Evolutionary conservation across 30 jellyfish, hydroid and myxozoan species (phyloP).

Genomic region (Hydractinia symbiolongicarpus): DNA sequence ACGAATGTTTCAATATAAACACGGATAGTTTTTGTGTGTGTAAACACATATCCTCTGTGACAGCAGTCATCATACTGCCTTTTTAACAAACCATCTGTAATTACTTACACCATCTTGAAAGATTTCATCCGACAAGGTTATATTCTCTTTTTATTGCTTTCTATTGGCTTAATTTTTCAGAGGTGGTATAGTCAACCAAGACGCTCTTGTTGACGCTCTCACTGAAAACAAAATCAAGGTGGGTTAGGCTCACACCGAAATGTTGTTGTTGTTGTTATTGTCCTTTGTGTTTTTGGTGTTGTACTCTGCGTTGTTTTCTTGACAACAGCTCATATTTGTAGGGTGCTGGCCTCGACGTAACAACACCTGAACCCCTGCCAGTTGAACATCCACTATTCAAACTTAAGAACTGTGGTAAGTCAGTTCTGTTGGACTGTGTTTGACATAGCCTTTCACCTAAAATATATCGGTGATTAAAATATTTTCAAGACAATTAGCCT

Average conservation of each 20-base stretch:
- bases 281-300: no score
- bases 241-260: neutral
- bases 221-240: constrained; percentile 33
- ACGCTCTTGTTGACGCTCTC: constrained; percentile 61
- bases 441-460: neutral
- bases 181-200: constrained; percentile 76
- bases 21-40: no score
- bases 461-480: no score
- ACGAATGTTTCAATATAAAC: no score
- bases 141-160: neutral
- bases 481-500: no score
- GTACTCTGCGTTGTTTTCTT: no score
- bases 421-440: neutral
- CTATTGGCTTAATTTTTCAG: constrained; percentile 4
- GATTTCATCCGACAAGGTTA: neutral
- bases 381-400: constrained; percentile 53
- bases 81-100: no score
- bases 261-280: no score
- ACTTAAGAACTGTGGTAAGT: constrained; percentile 66
- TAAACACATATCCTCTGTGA: no score
- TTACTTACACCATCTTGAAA: no score
- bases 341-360: constrained; percentile 93
- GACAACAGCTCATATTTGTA: neutral
- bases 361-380: constrained; percentile 91
- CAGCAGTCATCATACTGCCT: no score